Percentiles rank a stretch among this genome's conserved stretches.
These are phyloP conservation scores for Setophaga coronata DNA, from an alignment of 2,113 vertebrate species.

Conservation along the genomic window DNA sequence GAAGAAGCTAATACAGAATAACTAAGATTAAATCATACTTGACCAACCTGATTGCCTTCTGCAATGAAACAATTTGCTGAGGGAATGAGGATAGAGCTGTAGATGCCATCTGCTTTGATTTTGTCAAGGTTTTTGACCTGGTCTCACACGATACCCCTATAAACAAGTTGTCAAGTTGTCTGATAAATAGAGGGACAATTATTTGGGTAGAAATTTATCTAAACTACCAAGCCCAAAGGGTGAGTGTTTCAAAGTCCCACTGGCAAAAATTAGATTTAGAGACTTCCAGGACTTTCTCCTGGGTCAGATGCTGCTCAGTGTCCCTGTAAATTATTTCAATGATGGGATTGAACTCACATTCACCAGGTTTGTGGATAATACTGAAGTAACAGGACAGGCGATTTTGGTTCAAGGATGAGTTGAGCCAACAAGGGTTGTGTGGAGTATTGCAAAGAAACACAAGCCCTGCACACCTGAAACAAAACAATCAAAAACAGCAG, in stretches of 20 bases:
- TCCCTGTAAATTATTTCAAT: neutral
- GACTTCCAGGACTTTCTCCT: neutral
- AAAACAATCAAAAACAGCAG: neutral
- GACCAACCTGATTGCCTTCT: neutral
- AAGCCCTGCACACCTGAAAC: neutral
- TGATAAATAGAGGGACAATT: neutral
- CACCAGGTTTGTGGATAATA: neutral
- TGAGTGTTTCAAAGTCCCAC: neutral
- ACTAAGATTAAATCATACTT: neutral
- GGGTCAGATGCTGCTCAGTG: neutral
- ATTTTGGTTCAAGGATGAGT: neutral
- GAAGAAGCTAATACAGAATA: neutral
- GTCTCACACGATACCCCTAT: neutral
- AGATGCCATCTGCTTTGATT: neutral
- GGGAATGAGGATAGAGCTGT: neutral
- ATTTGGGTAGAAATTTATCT: neutral
- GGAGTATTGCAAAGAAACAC: neutral
- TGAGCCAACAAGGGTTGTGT: rapidly evolving
- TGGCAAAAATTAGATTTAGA: neutral
- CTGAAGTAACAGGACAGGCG: neutral
- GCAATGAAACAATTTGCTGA: neutral
- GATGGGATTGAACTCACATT: neutral
- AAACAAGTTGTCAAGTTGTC: neutral
- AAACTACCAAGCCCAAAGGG: neutral
- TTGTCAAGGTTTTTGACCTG: neutral